phyloP scores from a whole-genome alignment of 1,140 invertebrate species.

The Sinella curviseta region DNA sequence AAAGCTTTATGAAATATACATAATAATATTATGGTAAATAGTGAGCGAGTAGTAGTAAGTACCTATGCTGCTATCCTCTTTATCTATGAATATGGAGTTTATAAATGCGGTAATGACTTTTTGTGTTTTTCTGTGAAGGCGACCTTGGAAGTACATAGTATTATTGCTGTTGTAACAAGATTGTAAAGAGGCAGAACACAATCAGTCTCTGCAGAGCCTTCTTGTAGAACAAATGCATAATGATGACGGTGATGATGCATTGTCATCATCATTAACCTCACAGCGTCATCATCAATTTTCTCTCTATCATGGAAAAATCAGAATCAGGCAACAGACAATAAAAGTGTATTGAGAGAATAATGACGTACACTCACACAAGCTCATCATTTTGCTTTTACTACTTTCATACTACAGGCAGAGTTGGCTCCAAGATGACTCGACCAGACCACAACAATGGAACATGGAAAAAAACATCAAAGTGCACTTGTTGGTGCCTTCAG shows the following conservation, averaged over 20 bases:
- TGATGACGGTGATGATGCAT: constrained; percentile 6
- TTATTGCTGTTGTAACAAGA: neutral
- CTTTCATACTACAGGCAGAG: neutral
- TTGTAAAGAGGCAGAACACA: neutral
- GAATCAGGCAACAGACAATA: neutral
- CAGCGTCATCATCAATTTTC: constrained; percentile 18
- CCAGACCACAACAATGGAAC: constrained; percentile 4
- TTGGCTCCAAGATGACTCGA: constrained; percentile 15
- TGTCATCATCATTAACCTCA: constrained; percentile 26
- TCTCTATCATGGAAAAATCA: neutral
- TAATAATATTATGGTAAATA: too few relatives aligned
- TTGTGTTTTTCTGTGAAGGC: neutral
- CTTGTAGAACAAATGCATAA: neutral
- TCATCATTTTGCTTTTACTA: neutral
- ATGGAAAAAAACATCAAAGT: neutral
- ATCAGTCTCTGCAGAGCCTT: neutral
- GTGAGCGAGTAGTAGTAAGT: too few relatives aligned
- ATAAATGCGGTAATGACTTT: constrained; percentile 2
- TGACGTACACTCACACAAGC: neutral
- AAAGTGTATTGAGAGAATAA: constrained; percentile 11
- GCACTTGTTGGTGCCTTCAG: neutral
- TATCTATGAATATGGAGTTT: neutral
- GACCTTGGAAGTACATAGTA: neutral
- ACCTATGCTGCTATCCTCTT: too few relatives aligned
- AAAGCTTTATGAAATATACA: too few relatives aligned